Evolutionary conservation across 2,888 invertebrate species (phyloP).

Genomic region (Dione vanillae): DNA sequence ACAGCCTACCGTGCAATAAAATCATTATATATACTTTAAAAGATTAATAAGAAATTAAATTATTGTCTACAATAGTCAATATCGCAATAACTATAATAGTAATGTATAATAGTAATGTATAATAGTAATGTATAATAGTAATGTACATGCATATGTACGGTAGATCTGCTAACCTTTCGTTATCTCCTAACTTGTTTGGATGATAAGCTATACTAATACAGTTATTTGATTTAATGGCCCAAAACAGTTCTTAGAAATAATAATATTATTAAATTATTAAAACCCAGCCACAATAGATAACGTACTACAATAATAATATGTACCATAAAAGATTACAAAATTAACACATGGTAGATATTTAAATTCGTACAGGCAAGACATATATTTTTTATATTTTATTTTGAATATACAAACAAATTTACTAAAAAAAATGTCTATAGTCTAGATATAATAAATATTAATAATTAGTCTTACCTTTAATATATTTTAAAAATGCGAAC

Average conservation of each 20-base stretch:
- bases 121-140: background rate
- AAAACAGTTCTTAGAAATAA: background rate
- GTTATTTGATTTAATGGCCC: constrained; percentile 1
- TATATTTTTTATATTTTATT: no score
- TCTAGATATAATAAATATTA: no score
- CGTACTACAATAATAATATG: background rate
- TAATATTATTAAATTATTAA: background rate
- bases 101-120: no score
- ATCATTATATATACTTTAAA: background rate
- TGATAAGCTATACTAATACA: constrained; percentile 12
- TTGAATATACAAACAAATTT: no score
- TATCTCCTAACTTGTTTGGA: constrained; percentile 13
- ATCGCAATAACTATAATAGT: constrained; percentile 1
- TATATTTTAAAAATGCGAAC: background rate
- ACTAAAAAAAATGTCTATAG: no score
- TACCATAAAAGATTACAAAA: background rate
- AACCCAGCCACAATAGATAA: background rate
- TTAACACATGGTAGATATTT: background rate
- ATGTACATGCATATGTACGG: background rate
- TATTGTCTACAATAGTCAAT: background rate
- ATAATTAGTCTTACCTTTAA: constrained; percentile 3
- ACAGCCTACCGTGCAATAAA: background rate
- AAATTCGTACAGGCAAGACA: background rate
- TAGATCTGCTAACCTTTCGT: constrained; percentile 19
- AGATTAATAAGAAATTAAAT: background rate